Conservation (phyloP, 1,140 invertebrate genomes). For the Littorina saxatilis region DNA sequence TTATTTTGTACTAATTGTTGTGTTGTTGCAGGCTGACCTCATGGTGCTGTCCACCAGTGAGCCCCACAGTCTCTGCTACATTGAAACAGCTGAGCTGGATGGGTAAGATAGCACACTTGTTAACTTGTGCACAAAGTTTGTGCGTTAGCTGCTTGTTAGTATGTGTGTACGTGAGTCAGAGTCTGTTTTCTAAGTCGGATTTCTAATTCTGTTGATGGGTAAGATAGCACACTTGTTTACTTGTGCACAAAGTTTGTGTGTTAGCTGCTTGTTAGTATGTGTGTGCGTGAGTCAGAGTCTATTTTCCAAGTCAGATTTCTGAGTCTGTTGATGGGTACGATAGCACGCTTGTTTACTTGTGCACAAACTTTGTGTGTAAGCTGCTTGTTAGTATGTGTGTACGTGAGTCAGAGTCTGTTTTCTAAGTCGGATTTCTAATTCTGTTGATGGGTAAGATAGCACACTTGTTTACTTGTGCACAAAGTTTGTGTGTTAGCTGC, state of each 20-base stretch:
- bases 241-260: background rate
- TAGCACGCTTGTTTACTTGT: background rate
- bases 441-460: slow-evolving; percentile 72
- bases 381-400: background rate
- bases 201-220: slow-evolving; percentile 74
- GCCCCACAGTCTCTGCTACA: slow-evolving; percentile 77
- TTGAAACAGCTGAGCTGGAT: slow-evolving; percentile 78
- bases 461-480: background rate
- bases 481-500: too few species aligned
- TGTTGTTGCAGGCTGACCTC: slow-evolving; percentile 90
- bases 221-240: slow-evolving; percentile 27
- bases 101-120: slow-evolving; percentile 63
- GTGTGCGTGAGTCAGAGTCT: background rate
- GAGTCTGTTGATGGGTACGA: slow-evolving; percentile 72
- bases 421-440: too few species aligned
- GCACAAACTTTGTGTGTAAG: too few species aligned
- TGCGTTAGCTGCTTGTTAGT: background rate
- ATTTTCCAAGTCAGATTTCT: too few species aligned
- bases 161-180: background rate
- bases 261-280: background rate
- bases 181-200: too few species aligned
- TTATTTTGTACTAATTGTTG: too few species aligned
- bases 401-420: background rate
- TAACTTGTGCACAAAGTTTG: background rate
- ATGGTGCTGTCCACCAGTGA: slow-evolving; percentile 84